Conservation (phyloP, 2,888 invertebrate species). For the Sphaerophoria taeniata region DNA sequence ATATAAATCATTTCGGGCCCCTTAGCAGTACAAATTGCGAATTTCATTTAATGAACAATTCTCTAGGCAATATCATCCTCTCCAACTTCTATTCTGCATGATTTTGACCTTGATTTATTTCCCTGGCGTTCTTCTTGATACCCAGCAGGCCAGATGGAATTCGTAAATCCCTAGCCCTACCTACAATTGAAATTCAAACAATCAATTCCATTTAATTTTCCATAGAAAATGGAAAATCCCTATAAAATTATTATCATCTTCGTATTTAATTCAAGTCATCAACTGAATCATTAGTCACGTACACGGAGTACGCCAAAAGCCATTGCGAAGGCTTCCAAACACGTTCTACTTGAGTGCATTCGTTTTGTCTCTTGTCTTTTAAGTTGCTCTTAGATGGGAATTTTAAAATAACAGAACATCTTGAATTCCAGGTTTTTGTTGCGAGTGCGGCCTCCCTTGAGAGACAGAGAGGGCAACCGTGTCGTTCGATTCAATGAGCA, state of each 20-base stretch:
- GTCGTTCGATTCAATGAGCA: constrained; percentile 62
- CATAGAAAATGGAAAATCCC: background rate
- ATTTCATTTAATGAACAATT: no score
- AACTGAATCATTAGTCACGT: constrained; percentile 66
- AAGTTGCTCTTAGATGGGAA: constrained; percentile 13
- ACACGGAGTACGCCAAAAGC: constrained; percentile 61
- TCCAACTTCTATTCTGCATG: background rate
- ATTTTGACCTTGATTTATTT: background rate
- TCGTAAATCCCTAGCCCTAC: background rate
- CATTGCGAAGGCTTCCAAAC: constrained; percentile 64
- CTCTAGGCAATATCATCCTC: no score
- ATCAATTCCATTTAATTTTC: constrained; percentile 33
- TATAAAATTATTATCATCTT: constrained; percentile 38
- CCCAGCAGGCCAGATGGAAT: constrained; percentile 27
- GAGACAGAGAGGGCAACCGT: constrained; percentile 39
- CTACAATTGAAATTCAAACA: constrained; percentile 34
- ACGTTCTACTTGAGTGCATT: constrained; percentile 67
- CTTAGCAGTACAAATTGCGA: no score
- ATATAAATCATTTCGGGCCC: no score
- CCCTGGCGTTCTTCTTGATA: background rate
- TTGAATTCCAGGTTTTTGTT: constrained; percentile 26
- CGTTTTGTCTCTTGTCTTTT: background rate
- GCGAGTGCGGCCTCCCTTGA: background rate
- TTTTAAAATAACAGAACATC: constrained; percentile 43
- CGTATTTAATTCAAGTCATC: constrained; percentile 49